Conservation (phyloP, 2,113 vertebrate species). For the Microcebus lehilahytsara region DNA sequence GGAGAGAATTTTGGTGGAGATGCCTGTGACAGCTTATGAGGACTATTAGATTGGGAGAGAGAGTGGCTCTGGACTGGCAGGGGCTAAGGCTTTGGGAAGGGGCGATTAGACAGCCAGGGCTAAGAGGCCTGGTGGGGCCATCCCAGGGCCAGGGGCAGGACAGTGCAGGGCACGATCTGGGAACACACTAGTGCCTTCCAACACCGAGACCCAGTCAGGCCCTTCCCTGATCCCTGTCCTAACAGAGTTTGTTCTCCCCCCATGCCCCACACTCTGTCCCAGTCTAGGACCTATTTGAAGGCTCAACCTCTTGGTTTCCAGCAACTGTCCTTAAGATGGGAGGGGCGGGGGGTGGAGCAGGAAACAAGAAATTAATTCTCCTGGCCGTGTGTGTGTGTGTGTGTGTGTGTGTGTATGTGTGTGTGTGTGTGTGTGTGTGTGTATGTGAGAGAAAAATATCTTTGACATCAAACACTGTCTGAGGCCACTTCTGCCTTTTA, state of each 20-base stretch:
- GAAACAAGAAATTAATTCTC: conserved; percentile 9
- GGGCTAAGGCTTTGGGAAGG: background rate
- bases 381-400: background rate
- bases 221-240: background rate
- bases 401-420: background rate
- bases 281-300: background rate
- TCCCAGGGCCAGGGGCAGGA: too few relatives aligned
- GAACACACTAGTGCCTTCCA: background rate
- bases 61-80: background rate
- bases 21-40: background rate
- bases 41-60: background rate
- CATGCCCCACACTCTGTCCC: too few relatives aligned
- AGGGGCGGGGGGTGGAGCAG: background rate
- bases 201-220: background rate
- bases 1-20: background rate
- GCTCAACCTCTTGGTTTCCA: background rate
- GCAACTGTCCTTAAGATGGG: background rate
- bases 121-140: too few relatives aligned
- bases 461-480: background rate
- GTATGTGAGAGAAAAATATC: background rate
- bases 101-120: background rate
- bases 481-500: background rate
- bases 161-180: rapidly evolving
- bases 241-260: background rate
- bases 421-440: background rate